Evolutionary conservation across 2,797 vertebrate species (phyloP).

Genomic region (Hypotaenidia philippensis): DNA sequence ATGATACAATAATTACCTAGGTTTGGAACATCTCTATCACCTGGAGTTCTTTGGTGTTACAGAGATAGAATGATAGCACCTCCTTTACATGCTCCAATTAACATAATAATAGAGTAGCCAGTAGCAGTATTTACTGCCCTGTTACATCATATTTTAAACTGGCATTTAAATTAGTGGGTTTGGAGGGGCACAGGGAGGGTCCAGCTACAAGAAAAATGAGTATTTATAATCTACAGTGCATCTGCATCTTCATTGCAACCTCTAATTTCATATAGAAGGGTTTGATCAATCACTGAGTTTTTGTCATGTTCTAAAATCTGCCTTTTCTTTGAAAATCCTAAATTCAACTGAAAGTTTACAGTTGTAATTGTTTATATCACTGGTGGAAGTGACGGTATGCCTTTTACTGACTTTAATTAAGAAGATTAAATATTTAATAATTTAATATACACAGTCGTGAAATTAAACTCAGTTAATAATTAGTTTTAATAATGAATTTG

Average conservation of each 20-base stretch:
- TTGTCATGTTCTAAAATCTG: not conserved
- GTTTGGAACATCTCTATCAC: not conserved
- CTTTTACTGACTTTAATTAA: not conserved
- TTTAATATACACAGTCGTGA: not conserved
- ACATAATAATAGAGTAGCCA: not conserved
- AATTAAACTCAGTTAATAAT: not conserved
- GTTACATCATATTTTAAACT: not conserved
- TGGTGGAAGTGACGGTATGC: not conserved
- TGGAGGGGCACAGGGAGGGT: not conserved
- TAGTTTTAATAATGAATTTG: not conserved
- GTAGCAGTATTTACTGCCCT: not conserved
- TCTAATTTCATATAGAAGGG: not conserved
- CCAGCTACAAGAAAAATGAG: not conserved
- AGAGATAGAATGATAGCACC: not conserved
- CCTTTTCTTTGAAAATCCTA: not conserved
- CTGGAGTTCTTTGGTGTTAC: not conserved
- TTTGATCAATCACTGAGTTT: not conserved
- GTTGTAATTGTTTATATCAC: slow-evolving; percentile 7
- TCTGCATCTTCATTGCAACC: not conserved
- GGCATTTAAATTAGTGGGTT: not conserved
- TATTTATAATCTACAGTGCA: not conserved
- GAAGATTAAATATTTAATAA: not conserved
- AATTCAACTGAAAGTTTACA: not conserved
- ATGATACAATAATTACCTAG: not conserved
- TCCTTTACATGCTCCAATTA: not conserved